phyloP scores from a whole-genome alignment of 2,888 invertebrate genomes.

The Drosophila cognata region DNA sequence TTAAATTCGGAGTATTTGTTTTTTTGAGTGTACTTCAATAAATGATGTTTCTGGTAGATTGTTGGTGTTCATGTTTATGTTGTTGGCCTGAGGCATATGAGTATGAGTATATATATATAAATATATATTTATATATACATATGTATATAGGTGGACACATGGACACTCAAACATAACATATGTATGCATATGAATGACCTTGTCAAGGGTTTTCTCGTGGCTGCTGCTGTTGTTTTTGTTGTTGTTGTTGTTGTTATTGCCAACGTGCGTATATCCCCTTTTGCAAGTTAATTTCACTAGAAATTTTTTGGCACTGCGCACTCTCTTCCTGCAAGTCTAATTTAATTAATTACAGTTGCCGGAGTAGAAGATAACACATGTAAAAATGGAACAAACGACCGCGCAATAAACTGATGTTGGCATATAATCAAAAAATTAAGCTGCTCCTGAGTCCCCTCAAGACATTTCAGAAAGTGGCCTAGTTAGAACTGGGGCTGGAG shows the following conservation, averaged over 20 bases:
- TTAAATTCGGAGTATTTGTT: not conserved
- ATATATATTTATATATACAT: not conserved
- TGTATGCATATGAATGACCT: slow-evolving; percentile 37
- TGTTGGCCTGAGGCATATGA: not conserved
- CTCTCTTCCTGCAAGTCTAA: slow-evolving; percentile 51
- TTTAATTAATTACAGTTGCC: slow-evolving; percentile 74
- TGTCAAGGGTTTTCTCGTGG: slow-evolving; percentile 40
- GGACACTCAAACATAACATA: slow-evolving; percentile 14
- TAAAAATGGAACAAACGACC: slow-evolving; percentile 23
- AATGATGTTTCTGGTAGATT: not conserved
- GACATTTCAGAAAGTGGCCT: not conserved
- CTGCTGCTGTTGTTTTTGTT: slow-evolving; percentile 6
- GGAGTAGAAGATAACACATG: slow-evolving; percentile 60
- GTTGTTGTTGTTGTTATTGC: slow-evolving; percentile 24
- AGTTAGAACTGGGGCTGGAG: not conserved
- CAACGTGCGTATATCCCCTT: slow-evolving; percentile 27
- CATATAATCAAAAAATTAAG: slow-evolving; percentile 61
- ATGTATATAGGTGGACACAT: not conserved
- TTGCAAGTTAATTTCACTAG: slow-evolving; percentile 52
- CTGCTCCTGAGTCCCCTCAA: not conserved
- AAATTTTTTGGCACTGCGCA: slow-evolving; percentile 34
- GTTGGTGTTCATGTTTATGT: slow-evolving; percentile 3
- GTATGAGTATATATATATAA: not conserved
- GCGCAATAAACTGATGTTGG: slow-evolving; percentile 68
- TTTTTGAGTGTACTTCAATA: not conserved